Evolutionary conservation across 2,888 invertebrate species (phyloP).

Genomic region (Cyclophora albipunctata): DNA sequence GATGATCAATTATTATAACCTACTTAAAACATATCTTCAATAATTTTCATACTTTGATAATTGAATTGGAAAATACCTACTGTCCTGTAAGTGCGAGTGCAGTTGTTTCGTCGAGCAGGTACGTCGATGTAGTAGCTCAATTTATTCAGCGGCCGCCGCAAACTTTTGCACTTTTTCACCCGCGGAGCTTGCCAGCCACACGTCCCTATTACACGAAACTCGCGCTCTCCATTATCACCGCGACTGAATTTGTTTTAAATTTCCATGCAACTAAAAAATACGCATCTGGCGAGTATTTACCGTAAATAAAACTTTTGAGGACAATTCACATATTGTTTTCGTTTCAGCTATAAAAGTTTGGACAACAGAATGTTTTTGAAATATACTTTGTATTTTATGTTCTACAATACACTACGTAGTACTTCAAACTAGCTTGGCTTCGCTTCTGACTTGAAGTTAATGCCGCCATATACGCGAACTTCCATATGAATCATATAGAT

Average conservation of each 20-base stretch:
- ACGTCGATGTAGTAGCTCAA: constrained; percentile 20
- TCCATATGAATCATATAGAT: too few relatives aligned
- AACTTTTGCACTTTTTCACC: constrained; percentile 71
- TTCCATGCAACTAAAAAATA: constrained; percentile 45
- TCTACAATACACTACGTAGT: too few relatives aligned
- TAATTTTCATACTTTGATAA: too few relatives aligned
- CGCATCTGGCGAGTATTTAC: constrained; percentile 39
- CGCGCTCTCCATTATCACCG: constrained; percentile 66
- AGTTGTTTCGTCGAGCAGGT: too few relatives aligned
- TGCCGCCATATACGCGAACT: too few relatives aligned
- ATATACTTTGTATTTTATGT: background rate
- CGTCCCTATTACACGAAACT: constrained; percentile 65
- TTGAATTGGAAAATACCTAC: too few relatives aligned
- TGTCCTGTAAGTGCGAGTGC: too few relatives aligned
- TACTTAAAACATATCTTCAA: too few relatives aligned
- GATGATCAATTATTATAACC: too few relatives aligned
- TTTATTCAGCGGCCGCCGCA: constrained; percentile 37
- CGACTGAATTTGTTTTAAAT: constrained; percentile 64
- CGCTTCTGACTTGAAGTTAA: constrained; percentile 1
- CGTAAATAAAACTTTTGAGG: constrained; percentile 34
- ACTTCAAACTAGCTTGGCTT: background rate
- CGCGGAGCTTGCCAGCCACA: constrained; percentile 63
- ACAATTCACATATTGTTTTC: constrained; percentile 26
- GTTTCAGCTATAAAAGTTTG: constrained; percentile 28
- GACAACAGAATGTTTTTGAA: background rate